Percentiles rank a stretch among this genome's conserved stretches.
These are phyloP conservation scores for Drosophila prolongata DNA, from an alignment of 2,888 invertebrate species.

Conservation along the genomic window DNA sequence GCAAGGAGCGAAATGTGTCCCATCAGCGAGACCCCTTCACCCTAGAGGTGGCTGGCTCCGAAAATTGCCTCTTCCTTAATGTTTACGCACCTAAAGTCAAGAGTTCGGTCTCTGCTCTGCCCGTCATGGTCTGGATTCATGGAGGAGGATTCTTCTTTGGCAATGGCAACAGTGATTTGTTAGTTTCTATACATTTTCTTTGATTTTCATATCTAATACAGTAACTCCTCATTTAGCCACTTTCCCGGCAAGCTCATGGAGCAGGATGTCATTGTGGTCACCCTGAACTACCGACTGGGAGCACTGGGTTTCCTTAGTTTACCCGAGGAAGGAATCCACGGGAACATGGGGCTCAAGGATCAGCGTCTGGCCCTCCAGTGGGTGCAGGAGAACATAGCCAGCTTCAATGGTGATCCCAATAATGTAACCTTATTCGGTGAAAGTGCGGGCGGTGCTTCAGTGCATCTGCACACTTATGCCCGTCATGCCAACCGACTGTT, in stretches of 20 bases:
- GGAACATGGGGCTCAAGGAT: constrained; percentile 83
- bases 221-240: constrained; percentile 56
- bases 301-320: constrained; percentile 82
- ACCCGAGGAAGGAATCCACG: constrained; percentile 81
- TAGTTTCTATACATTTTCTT: constrained; percentile 2
- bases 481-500: constrained; percentile 78
- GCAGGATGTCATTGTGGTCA: constrained; percentile 82
- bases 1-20: constrained; percentile 75
- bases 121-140: constrained; percentile 84
- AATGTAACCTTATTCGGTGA: constrained; percentile 83
- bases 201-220: not conserved
- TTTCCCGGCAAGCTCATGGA: constrained; percentile 81
- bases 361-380: constrained; percentile 85
- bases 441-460: constrained; percentile 81
- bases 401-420: constrained; percentile 84
- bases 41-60: constrained; percentile 73
- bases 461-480: constrained; percentile 80
- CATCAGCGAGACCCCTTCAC: constrained; percentile 78
- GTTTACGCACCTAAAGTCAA: constrained; percentile 78
- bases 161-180: constrained; percentile 81
- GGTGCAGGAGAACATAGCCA: constrained; percentile 84
- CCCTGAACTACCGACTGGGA: constrained; percentile 82
- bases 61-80: constrained; percentile 83
- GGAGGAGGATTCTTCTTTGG: constrained; percentile 83
- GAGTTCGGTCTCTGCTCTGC: constrained; percentile 47